Conservation (phyloP, 2,797 vertebrate genomes). For the Hemitrygon akajei region DNA sequence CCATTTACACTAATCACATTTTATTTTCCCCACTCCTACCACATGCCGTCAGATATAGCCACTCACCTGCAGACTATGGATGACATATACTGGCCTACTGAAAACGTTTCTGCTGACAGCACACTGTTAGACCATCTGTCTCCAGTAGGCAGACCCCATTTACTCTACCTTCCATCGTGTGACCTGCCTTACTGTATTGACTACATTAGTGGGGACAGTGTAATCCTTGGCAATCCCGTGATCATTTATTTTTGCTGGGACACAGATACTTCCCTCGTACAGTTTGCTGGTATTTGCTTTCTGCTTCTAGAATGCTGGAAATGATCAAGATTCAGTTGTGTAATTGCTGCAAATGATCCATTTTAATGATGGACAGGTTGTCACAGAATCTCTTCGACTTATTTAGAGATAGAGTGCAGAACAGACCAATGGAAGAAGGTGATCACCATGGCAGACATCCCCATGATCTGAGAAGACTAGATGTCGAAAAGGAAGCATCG, state of each 20-base stretch:
- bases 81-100: no score
- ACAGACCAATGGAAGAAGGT: no score
- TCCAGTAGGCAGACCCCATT: not conserved
- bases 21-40: no score
- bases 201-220: not conserved
- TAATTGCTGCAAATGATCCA: not conserved
- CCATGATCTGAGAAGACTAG: no score
- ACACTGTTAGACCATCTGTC: not conserved
- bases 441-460: no score
- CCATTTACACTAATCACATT: no score
- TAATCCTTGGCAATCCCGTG: not conserved
- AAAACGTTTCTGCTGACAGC: not conserved
- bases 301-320: not conserved
- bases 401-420: no score
- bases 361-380: not conserved
- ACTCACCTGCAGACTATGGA: no score
- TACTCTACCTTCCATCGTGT: not conserved
- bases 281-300: no score
- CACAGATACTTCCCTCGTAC: not conserved
- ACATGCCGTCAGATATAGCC: no score
- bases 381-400: not conserved
- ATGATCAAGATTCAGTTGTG: no score
- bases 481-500: no score
- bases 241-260: not conserved
- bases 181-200: not conserved